Conservation (phyloP, 37 sponge, comb jelly and placozoan genomes). For the Ianthella basta region DNA sequence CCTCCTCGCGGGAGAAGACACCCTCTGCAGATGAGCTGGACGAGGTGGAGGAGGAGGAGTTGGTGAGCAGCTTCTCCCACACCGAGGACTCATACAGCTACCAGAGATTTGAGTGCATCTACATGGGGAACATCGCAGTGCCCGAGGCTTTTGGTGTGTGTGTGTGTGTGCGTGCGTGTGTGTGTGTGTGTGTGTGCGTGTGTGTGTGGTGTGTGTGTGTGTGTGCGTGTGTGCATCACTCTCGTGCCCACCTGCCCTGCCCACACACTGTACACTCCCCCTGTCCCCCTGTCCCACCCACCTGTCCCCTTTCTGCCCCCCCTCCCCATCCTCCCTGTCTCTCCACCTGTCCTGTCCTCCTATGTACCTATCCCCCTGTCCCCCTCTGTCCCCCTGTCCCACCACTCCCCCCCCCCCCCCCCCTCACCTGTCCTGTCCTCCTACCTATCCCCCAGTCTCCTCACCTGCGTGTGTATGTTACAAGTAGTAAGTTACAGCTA, state of each 20-base stretch:
- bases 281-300: too few relatives aligned
- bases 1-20: neutral
- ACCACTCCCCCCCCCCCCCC: too few relatives aligned
- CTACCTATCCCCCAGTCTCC: too few relatives aligned
- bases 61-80: neutral
- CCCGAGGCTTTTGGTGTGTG: conserved; percentile 33
- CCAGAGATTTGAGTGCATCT: conserved; percentile 10
- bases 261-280: too few relatives aligned
- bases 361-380: too few relatives aligned
- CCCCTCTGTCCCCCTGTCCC: too few relatives aligned
- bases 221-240: conserved; percentile 15
- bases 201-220: neutral
- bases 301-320: too few relatives aligned
- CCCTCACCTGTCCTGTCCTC: too few relatives aligned
- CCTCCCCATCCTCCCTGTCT: too few relatives aligned
- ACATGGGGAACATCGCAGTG: conserved; percentile 21
- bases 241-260: neutral
- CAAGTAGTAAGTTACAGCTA: neutral
- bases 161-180: conserved; percentile 36
- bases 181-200: conserved; percentile 16
- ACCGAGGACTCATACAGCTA: neutral
- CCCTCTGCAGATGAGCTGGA: conserved; percentile 4
- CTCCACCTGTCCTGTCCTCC: too few relatives aligned
- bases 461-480: neutral
- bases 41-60: neutral